Evolutionary conservation across 2,888 invertebrate genomes (phyloP).

Genomic region (Brassicogethes aeneus): DNA sequence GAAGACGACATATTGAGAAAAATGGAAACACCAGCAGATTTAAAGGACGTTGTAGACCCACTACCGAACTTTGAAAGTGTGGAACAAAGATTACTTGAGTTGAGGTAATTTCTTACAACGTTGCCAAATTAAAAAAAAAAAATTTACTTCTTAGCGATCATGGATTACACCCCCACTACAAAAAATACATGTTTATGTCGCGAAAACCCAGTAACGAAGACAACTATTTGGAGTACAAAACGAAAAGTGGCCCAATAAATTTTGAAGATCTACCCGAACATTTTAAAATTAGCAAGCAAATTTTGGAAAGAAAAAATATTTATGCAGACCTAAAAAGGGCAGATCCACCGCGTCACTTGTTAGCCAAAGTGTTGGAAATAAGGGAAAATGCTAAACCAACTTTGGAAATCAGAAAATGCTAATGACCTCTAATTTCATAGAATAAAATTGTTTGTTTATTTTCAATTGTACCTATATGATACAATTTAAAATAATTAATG

Average conservation of each 20-base stretch:
- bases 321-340: slow-evolving; percentile 28
- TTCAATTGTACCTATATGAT: too few relatives aligned
- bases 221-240: slow-evolving; percentile 19
- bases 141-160: slow-evolving; percentile 17
- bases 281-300: slow-evolving; percentile 27
- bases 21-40: slow-evolving; percentile 28
- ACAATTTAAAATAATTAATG: too few relatives aligned
- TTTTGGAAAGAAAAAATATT: slow-evolving; percentile 33
- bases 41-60: slow-evolving; percentile 30
- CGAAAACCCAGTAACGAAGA: slow-evolving; percentile 6
- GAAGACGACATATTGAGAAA: slow-evolving; percentile 26
- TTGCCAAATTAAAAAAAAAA: too few relatives aligned
- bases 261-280: slow-evolving; percentile 26
- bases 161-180: slow-evolving; percentile 33
- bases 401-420: slow-evolving; percentile 9
- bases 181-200: slow-evolving; percentile 21
- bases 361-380: slow-evolving; percentile 28
- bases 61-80: slow-evolving; percentile 30
- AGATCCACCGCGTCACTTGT: slow-evolving; percentile 28
- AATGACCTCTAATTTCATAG: too few relatives aligned
- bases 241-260: slow-evolving; percentile 25
- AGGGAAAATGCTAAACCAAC: slow-evolving; percentile 20
- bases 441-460: too few relatives aligned
- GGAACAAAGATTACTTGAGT: slow-evolving; percentile 29
- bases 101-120: slow-evolving; percentile 10